These are phyloP conservation scores for Drosophila fulvimacula DNA, from an alignment of 2,888 invertebrate species.

Conservation along the genomic window DNA sequence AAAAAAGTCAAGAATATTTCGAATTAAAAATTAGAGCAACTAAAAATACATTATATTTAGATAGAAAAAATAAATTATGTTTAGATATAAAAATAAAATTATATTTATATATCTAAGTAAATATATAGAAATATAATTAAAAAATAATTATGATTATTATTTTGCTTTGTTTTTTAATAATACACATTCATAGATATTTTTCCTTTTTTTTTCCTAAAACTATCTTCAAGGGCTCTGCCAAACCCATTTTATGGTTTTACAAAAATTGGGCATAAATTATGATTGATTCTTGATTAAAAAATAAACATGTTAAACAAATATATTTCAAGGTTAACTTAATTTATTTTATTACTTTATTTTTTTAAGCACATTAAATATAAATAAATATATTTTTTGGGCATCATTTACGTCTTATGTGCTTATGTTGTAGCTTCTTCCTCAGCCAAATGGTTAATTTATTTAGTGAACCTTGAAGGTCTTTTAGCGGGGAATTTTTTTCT, in stretches of 20 bases:
- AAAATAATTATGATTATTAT: neutral
- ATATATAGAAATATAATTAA: neutral
- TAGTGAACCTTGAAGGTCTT: constrained; percentile 50
- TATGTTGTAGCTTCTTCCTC: constrained; percentile 13
- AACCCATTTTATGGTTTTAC: neutral
- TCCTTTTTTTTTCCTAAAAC: neutral
- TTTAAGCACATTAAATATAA: neutral
- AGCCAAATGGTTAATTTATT: constrained; percentile 39
- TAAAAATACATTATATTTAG: no score
- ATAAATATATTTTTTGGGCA: neutral
- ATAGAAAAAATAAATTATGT: no score
- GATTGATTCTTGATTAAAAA: constrained; percentile 7
- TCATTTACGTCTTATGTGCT: constrained; percentile 25
- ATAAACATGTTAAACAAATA: constrained; percentile 2
- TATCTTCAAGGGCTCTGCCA: neutral
- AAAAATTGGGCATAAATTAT: neutral
- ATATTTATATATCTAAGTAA: neutral
- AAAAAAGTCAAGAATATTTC: no score
- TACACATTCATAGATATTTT: neutral
- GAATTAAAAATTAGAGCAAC: no score
- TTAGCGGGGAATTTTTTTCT: constrained; percentile 1
- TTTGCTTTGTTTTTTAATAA: neutral
- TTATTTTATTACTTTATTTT: neutral
- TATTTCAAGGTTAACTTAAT: constrained; percentile 6
- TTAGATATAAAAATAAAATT: no score